Evolutionary conservation across 2,888 invertebrate species (phyloP).

Genomic region (Limnephilus rhombicus): DNA sequence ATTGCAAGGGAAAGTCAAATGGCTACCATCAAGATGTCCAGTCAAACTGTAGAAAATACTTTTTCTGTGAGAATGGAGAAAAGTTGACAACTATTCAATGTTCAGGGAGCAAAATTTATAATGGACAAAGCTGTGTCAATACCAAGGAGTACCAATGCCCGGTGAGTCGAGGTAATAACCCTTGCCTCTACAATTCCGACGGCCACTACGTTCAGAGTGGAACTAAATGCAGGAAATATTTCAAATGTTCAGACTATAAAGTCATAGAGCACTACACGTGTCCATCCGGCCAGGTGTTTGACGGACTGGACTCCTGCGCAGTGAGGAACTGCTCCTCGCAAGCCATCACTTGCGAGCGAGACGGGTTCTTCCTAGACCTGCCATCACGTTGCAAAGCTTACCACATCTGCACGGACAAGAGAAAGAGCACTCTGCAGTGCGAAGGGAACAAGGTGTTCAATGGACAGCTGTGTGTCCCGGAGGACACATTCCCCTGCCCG

Average conservation of each 20-base stretch:
- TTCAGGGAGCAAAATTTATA: constrained; percentile 78
- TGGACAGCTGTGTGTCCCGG: constrained; percentile 78
- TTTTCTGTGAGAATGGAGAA: constrained; percentile 79
- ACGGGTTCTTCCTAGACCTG: constrained; percentile 79
- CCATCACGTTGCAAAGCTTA: constrained; percentile 77
- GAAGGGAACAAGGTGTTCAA: constrained; percentile 76
- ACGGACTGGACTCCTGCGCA: constrained; percentile 69
- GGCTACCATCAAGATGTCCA: constrained; percentile 79
- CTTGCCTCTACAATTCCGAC: constrained; percentile 67
- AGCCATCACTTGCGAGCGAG: constrained; percentile 70
- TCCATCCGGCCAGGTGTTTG: constrained; percentile 67
- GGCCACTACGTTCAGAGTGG: constrained; percentile 68
- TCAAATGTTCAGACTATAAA: constrained; percentile 67
- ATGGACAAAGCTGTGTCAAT: constrained; percentile 78
- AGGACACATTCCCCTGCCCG: constrained; percentile 74
- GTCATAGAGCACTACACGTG: constrained; percentile 67
- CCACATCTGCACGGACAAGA: constrained; percentile 78
- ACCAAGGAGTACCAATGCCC: constrained; percentile 73
- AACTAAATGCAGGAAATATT: constrained; percentile 68
- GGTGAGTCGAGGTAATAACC: constrained; percentile 69
- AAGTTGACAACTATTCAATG: constrained; percentile 78
- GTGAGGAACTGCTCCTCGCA: constrained; percentile 68
- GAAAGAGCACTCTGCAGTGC: constrained; percentile 76
- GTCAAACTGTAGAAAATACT: constrained; percentile 78
- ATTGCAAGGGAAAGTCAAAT: constrained; percentile 76